Base-by-base conservation (phyloP, 2,888 invertebrate genomes). In the Oconnorella tubifera region DNA sequence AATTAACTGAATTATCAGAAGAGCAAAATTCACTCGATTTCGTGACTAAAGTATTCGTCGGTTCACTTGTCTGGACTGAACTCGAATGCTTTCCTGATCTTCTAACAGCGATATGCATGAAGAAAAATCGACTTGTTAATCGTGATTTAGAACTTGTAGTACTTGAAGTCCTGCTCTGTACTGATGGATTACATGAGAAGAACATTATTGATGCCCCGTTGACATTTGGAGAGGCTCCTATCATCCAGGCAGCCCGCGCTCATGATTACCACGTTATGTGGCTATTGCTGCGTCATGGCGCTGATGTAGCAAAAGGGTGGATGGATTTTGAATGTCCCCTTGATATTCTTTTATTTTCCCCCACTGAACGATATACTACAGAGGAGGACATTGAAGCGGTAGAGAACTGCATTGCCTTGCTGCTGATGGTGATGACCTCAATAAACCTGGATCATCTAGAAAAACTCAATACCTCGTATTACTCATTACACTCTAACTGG, bases 241-340 rank as follows among this genome's bases (percentile, higher is more conserved):
- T 60, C n/a, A 49, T 60, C n/a, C 48, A 29, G 28, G 60, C 60
- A 14, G 60, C 50, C 50, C n/a, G 60, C n/a, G 50, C 60, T n/a
- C 48, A 33, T 1, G 60, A 60, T n/a, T 49, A 40, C 14, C 50
- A 60, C 50, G 60, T 60, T 3, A 49, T 60, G 28, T 14, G 29
- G 60, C n/a, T 49, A 25, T 32, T 60, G 50, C 3, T 60, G 19
- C 40, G 60, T 4, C 48, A 60, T 51, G 49, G 50, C 29, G 60
- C 60, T n/a, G 51, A 60, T 6, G 60, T 50, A 28, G 50, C 19
- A 3, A 25, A 33, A 25, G 50, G 60, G 1, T 60, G 60, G 60
- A 48, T 60, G 51, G 29, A 49, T 19, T 29, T 60, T 23, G 27
- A 23, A 25, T 31, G 25, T 51, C 49, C 60, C 1, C 50, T 60